Evolutionary conservation across 2,888 invertebrate species (phyloP).

Genomic region (Caenorhabditis panamensis): DNA sequence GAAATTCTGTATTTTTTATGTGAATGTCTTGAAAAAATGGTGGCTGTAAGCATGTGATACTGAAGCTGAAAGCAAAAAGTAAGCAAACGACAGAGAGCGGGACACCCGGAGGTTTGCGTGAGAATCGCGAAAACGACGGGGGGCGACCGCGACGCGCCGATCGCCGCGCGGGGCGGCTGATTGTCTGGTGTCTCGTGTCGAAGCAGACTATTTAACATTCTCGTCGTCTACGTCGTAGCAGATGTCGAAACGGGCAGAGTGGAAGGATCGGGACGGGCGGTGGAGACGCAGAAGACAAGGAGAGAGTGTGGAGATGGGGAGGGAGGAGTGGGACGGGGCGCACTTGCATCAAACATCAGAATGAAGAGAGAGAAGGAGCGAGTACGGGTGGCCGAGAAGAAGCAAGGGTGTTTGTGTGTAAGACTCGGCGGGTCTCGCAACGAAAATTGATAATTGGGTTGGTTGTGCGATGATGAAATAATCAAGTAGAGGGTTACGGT

Average conservation of each 20-base stretch:
- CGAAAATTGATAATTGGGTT: background rate
- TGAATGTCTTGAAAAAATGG: background rate
- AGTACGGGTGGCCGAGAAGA: background rate
- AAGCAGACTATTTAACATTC: background rate
- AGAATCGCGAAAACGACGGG: slow-evolving; percentile 24
- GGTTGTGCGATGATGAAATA: background rate
- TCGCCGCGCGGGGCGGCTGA: slow-evolving; percentile 10
- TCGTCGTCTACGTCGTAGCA: background rate
- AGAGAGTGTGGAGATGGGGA: background rate
- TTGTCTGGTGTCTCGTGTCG: background rate
- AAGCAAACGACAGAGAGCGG: background rate
- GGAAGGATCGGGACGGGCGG: background rate
- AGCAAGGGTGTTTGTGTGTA: background rate
- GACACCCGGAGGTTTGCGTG: slow-evolving; percentile 21
- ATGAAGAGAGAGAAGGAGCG: background rate
- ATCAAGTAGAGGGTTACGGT: background rate
- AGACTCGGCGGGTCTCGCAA: background rate
- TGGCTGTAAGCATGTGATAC: background rate
- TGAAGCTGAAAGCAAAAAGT: background rate
- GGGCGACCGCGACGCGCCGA: slow-evolving; percentile 36
- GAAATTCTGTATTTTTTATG: slow-evolving; percentile 8
- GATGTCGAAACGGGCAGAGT: background rate
- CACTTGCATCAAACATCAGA: slow-evolving; percentile 13
- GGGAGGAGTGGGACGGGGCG: background rate
- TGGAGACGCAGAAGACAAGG: background rate